Evolutionary conservation across 2,888 invertebrate genomes (phyloP).

Genomic region (Rhagium mordax): DNA sequence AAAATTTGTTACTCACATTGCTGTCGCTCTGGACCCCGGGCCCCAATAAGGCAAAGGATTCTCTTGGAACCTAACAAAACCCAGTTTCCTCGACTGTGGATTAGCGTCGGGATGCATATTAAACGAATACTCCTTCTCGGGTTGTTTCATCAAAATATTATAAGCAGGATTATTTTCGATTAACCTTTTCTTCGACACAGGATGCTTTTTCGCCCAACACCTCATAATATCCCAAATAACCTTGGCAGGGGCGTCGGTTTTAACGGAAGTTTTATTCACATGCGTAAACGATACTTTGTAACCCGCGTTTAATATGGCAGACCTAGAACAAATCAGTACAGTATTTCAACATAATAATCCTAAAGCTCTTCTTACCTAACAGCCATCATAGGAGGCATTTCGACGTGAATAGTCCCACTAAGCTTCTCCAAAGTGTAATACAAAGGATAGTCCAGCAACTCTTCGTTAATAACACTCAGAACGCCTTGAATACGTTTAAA

Average conservation of each 20-base stretch:
- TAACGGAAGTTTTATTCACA: conserved; percentile 88
- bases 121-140: conserved; percentile 71
- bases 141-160: conserved; percentile 74
- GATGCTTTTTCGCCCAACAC: conserved; percentile 82
- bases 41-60: conserved; percentile 95
- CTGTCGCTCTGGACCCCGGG: conserved; percentile 86
- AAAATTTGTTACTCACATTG: conserved; percentile 86
- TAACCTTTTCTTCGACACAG: conserved; percentile 76
- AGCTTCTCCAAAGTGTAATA: conserved; percentile 90
- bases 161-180: conserved; percentile 71
- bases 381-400: conserved; percentile 79
- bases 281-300: conserved; percentile 95
- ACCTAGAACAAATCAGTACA: conserved; percentile 73
- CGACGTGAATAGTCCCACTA: conserved; percentile 80
- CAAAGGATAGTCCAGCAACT: conserved; percentile 87
- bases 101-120: conserved; percentile 80
- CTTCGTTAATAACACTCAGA: conserved; percentile 86
- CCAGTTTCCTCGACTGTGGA: conserved; percentile 82
- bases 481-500: conserved; percentile 85
- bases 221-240: conserved; percentile 95
- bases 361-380: conserved; percentile 73
- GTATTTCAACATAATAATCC: not conserved
- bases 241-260: conserved; percentile 90
- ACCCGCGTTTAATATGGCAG: conserved; percentile 91
- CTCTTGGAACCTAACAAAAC: conserved; percentile 85